Evolutionary conservation across 2,797 vertebrate genomes (phyloP).

Genomic region (Smutsia gigantea): DNA sequence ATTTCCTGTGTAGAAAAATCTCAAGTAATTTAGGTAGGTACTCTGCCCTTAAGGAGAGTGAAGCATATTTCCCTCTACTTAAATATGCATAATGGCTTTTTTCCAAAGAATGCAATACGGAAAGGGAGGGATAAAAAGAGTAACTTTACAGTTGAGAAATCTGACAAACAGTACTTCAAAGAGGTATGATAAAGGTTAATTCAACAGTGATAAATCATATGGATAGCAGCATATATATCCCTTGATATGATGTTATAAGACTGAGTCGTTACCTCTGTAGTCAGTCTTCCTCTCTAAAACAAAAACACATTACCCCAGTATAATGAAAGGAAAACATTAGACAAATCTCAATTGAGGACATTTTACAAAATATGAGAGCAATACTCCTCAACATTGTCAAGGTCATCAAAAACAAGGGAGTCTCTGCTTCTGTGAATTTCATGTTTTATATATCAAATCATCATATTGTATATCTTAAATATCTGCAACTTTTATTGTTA

Average conservation of each 20-base stretch:
- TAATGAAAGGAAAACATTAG: background rate
- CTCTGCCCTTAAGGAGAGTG: background rate
- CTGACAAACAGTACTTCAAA: too few species aligned
- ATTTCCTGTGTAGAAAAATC: background rate
- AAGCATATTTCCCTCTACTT: background rate
- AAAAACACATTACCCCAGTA: background rate
- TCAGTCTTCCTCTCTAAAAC: background rate
- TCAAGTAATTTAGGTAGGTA: background rate
- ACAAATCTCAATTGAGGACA: background rate
- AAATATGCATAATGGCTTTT: background rate
- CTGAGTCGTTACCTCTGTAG: rapidly evolving
- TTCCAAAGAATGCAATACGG: background rate
- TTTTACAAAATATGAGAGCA: background rate
- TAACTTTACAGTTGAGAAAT: background rate
- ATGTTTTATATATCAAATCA: background rate
- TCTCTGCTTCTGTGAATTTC: background rate
- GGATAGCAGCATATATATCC: too few species aligned
- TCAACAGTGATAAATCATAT: too few species aligned
- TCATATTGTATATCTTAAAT: background rate
- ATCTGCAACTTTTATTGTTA: too few species aligned
- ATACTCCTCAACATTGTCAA: background rate
- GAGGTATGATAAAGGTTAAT: background rate
- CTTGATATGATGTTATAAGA: background rate
- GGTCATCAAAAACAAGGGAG: background rate
- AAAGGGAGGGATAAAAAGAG: background rate